These are phyloP conservation scores for Strigamia maritima DNA, from an alignment of 2,888 invertebrate genomes.

Conservation along the genomic window DNA sequence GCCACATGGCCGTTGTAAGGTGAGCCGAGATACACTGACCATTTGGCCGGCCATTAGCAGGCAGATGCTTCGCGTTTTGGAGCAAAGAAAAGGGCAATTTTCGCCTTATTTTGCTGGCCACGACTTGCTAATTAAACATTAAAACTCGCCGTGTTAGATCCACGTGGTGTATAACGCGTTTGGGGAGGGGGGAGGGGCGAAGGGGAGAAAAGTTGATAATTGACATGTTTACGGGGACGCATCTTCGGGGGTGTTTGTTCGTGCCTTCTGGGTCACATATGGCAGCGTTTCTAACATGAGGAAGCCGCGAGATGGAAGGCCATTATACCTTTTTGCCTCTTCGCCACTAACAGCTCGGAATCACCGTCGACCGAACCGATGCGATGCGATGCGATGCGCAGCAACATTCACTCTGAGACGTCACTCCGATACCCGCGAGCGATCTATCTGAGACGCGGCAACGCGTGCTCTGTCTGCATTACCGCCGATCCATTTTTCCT, in stretches of 20 bases:
- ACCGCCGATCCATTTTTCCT: not conserved
- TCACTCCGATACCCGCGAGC: not conserved
- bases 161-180: not conserved
- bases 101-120: constrained; percentile 16
- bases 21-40: constrained; percentile 25
- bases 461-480: not conserved
- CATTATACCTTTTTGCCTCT: constrained; percentile 15
- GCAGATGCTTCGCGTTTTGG: constrained; percentile 13
- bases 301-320: not conserved
- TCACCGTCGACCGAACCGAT: not conserved
- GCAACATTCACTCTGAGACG: not conserved
- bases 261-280: not conserved
- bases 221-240: constrained; percentile 20
- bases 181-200: not conserved
- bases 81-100: not conserved
- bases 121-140: constrained; percentile 28
- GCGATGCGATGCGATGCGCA: too few relatives aligned
- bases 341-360: not conserved
- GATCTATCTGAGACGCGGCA: not conserved
- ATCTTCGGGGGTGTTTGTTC: not conserved
- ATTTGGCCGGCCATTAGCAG: constrained; percentile 20
- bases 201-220: constrained; percentile 15
- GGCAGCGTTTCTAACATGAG: not conserved
- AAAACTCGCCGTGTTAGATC: not conserved
- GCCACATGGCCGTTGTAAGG: constrained; percentile 18